Evolutionary conservation across 2,888 invertebrate genomes (phyloP).

Genomic region (Tetranychus piercei): DNA sequence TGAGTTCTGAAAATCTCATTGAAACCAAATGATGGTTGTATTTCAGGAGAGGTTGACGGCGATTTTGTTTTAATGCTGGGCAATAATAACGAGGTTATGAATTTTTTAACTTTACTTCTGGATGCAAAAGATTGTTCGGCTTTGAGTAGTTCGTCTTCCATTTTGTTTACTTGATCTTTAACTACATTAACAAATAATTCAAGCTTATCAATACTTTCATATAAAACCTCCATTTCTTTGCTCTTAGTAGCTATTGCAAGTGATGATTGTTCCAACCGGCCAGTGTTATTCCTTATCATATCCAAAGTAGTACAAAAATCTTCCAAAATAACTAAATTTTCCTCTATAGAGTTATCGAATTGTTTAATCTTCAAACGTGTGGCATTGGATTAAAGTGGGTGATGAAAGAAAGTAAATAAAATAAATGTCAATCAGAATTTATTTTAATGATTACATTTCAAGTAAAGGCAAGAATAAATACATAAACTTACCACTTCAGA

Average conservation of each 20-base stretch:
- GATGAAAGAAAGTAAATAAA: no score
- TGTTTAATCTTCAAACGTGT: conserved; percentile 13
- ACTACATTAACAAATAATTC: conserved; percentile 19
- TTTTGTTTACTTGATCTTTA: conserved; percentile 13
- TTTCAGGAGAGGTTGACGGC: conserved; percentile 8
- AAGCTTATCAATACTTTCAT: conserved; percentile 19
- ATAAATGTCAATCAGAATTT: no score
- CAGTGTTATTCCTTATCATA: conserved; percentile 18
- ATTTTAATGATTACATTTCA: no score
- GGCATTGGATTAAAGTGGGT: not conserved
- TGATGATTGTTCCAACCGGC: conserved; percentile 16
- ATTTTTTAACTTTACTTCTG: conserved; percentile 13
- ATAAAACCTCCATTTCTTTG: conserved; percentile 14
- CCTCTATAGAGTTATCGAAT: conserved; percentile 20
- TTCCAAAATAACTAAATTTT: conserved; percentile 22
- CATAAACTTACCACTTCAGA: conserved; percentile 14
- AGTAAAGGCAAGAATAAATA: not conserved
- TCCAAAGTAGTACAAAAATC: conserved; percentile 22
- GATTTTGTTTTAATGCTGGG: conserved; percentile 6
- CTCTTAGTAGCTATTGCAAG: conserved; percentile 4
- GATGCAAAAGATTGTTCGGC: conserved; percentile 19
- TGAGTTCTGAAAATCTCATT: conserved; percentile 20
- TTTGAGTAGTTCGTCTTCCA: conserved; percentile 21
- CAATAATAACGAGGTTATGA: conserved; percentile 15
- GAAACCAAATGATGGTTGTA: not conserved